A percentile compares a stretch with the other conserved stretches of the same genome.
phyloP scores from a whole-genome alignment of 2,888 invertebrate species.

The Notodonta dromedarius region DNA sequence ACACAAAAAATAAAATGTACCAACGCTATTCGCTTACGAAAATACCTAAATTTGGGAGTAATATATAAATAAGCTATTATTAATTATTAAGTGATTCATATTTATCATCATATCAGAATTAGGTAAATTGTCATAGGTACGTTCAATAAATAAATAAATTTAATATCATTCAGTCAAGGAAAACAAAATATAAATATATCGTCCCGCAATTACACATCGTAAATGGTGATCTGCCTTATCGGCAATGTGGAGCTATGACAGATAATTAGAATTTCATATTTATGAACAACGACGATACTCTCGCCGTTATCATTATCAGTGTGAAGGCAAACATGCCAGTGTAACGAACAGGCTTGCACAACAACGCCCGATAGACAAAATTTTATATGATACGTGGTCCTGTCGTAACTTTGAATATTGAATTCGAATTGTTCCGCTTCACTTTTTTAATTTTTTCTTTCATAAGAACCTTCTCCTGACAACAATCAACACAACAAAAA shows the following conservation, averaged over 20 bases:
- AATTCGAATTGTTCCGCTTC: too few relatives aligned
- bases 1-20: too few relatives aligned
- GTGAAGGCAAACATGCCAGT: constrained; percentile 24
- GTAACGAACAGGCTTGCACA: constrained; percentile 5
- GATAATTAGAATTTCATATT: constrained; percentile 18
- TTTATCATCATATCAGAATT: too few relatives aligned
- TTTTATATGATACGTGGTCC: constrained; percentile 10
- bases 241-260: constrained; percentile 15
- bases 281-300: constrained; percentile 10
- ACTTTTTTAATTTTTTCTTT: too few relatives aligned
- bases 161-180: not conserved
- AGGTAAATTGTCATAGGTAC: not conserved
- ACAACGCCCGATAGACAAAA: constrained; percentile 4
- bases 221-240: constrained; percentile 17
- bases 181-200: not conserved
- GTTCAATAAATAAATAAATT: not conserved
- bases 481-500: too few relatives aligned
- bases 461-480: too few relatives aligned
- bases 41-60: not conserved
- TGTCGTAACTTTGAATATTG: too few relatives aligned
- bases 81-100: not conserved
- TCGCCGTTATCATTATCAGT: constrained; percentile 24
- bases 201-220: not conserved
- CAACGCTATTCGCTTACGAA: not conserved
- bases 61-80: too few relatives aligned